Evolutionary conservation across 2,113 vertebrate genomes (phyloP), one percentile per base, ranked within the genome.

Genomic region (Silurus glanis): DNA sequence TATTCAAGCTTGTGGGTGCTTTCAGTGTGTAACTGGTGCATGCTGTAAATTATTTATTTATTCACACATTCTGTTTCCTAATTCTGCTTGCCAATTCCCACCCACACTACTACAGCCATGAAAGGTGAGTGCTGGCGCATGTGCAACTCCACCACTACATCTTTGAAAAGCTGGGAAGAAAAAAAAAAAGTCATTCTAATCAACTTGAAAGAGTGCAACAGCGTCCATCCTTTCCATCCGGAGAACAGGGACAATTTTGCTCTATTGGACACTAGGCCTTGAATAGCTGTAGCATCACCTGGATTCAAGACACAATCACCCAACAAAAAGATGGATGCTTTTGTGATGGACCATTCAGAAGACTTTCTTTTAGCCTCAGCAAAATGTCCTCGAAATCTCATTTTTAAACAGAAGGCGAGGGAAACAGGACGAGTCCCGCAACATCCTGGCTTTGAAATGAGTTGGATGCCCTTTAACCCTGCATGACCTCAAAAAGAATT

Each of bases 401-500:
- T 37, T 79, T 58, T 58, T 59, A 58, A 79, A 59, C 55, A 79
- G 53, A 58, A 37, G 37, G 25, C 16, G 25, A 55, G 74, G 51
- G 23, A 25, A 78, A 28, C 10, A 2, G 55, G 56, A 19, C 53
- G 28, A 79, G 25, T 79, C 75, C 75, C 13, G 75, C n/a, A 55
- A 56, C 75, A 28, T 78, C 56, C 51, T 16, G 37, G 75, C n/a
- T 16, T 5, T 37, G 55, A 28, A 79, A 79, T 58, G 9, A 59
- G 55, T 21, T 79, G 76, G 76, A 79, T 17, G 76, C 55, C 76
- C 25, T 58, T 56, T 55, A 56, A 37, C 76, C n/a, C 76, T 37
- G 25, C 13, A 37, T 10, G 25, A 79, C 55, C 55, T 58, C 55
- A 37, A 19, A 25, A 28, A 55, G 25, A 0, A 28, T 28, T 79